Percentiles rank a stretch among this genome's conserved stretches.
phyloP scores from a whole-genome alignment of 2,797 vertebrate species.

The Echeneis naucrates region DNA sequence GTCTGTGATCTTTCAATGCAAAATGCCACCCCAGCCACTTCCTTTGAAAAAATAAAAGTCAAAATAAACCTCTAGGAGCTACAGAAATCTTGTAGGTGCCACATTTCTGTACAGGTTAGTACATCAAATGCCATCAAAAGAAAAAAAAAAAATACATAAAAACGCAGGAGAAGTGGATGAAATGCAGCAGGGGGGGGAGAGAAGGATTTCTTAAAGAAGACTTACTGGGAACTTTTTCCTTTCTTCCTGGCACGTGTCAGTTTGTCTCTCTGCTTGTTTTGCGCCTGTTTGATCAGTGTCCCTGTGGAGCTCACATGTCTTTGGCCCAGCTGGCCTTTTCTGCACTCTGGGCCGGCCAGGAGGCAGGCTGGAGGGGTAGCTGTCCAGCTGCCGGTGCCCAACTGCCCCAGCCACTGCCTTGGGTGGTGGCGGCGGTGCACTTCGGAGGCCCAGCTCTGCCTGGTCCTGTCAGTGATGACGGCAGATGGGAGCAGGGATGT shows the following conservation, averaged over 20 bases:
- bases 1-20: too few relatives aligned
- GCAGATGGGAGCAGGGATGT: conserved; percentile 40
- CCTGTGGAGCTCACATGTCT: conserved; percentile 39
- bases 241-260: conserved; percentile 15
- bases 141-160: too few relatives aligned
- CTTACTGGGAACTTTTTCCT: neutral
- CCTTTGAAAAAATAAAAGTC: too few relatives aligned
- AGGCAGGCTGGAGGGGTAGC: conserved; percentile 43
- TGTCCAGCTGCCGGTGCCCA: conserved; percentile 56
- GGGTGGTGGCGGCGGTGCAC: too few relatives aligned
- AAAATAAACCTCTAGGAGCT: neutral
- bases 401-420: neutral
- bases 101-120: too few relatives aligned
- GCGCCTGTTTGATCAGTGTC: conserved; percentile 50
- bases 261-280: conserved; percentile 35
- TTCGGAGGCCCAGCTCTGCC: conserved; percentile 14
- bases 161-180: too few relatives aligned
- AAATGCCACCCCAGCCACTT: too few relatives aligned
- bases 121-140: too few relatives aligned
- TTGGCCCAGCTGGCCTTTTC: conserved; percentile 30
- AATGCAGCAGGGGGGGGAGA: too few relatives aligned
- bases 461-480: conserved; percentile 27
- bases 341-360: conserved; percentile 24
- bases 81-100: neutral
- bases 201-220: conserved; percentile 16